phyloP scores from a whole-genome alignment of 2,888 invertebrate species.

The Syritta pipiens region DNA sequence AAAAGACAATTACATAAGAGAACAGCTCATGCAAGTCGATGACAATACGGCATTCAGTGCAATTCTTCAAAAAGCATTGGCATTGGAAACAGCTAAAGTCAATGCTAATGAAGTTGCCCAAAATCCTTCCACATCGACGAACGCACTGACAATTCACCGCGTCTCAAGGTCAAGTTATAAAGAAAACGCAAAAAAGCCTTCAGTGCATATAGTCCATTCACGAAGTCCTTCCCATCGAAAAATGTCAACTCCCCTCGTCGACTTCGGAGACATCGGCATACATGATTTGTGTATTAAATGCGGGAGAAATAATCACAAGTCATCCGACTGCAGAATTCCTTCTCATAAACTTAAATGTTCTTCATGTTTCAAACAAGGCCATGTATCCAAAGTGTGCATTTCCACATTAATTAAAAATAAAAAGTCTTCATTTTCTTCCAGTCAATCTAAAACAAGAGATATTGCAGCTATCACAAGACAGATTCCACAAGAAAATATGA shows the following conservation, averaged over 20 bases:
- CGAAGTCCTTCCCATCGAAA: background rate
- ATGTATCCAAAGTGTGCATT: background rate
- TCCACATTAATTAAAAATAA: background rate
- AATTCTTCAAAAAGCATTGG: too few species aligned
- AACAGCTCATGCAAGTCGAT: background rate
- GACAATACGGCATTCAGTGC: background rate
- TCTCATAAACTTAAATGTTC: background rate
- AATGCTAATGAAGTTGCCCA: background rate
- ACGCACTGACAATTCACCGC: too few species aligned
- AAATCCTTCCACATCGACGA: background rate
- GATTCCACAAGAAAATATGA: background rate
- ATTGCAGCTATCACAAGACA: background rate
- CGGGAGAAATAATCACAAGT: background rate
- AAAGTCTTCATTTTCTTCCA: background rate
- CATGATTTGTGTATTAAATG: background rate
- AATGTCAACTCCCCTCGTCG: background rate
- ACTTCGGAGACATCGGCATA: background rate
- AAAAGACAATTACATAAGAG: background rate
- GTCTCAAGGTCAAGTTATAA: too few species aligned
- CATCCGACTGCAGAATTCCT: background rate
- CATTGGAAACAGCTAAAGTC: background rate
- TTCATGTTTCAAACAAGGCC: background rate
- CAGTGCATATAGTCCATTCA: too few species aligned
- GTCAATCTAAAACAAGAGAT: background rate
- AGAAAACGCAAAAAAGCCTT: too few species aligned